Conservation (phyloP, 2,113 vertebrate genomes). For the Rhynchomys soricoides region DNA sequence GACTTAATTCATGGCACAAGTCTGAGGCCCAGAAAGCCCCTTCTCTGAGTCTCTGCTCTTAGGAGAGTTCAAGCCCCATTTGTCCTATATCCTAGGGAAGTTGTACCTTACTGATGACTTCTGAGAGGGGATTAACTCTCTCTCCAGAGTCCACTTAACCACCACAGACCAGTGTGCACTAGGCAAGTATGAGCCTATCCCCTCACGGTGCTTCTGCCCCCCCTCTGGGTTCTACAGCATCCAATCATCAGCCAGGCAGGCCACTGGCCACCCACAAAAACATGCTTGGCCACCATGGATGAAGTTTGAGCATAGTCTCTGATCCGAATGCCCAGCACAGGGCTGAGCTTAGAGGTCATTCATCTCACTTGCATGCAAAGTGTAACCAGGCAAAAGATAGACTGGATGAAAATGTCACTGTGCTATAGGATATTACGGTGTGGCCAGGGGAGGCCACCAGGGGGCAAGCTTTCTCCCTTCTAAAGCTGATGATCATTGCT, state of each 20-base stretch:
- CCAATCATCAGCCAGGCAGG: fast-evolving
- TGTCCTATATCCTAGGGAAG: neutral
- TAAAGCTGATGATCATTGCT: fast-evolving
- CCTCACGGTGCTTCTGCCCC: fast-evolving
- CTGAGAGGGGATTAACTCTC: neutral
- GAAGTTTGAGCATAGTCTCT: neutral
- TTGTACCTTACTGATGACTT: fast-evolving
- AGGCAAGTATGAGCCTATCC: neutral
- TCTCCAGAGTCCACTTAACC: neutral
- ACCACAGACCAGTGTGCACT: neutral
- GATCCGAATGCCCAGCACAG: fast-evolving
- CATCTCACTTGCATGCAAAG: fast-evolving
- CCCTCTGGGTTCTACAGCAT: neutral
- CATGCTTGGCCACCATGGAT: fast-evolving
- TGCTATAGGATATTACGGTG: neutral
- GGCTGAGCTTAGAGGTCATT: neutral
- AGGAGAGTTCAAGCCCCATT: too few relatives aligned
- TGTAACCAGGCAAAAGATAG: neutral
- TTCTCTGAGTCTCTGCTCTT: neutral
- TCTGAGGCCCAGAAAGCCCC: too few relatives aligned
- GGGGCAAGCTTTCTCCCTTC: too few relatives aligned
- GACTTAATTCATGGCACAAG: fast-evolving
- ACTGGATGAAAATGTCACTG: fast-evolving
- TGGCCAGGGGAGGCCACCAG: neutral
- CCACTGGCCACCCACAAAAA: neutral